Base-by-base conservation (phyloP, 2,113 vertebrate species). In the Esox niger region DNA sequence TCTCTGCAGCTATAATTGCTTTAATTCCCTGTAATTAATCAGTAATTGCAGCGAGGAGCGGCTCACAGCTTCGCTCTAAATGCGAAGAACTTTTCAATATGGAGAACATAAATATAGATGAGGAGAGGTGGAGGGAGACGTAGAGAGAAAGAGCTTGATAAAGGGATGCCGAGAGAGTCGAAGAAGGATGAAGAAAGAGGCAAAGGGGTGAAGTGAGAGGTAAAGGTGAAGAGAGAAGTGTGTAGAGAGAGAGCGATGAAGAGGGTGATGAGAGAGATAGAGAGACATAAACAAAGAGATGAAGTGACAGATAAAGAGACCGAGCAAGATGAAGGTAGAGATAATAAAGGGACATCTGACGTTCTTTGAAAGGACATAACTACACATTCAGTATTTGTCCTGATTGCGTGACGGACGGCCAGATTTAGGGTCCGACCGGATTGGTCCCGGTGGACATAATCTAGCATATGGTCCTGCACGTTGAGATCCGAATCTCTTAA, bases 1-100 rank as follows among this genome's bases (percentile, higher is more conserved):
- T 91, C 90, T 91, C 87, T 89, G 90, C 90, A 84, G 87, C 84
- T 86, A 80, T 91, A 93, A 93, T 93, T 92, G 89, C 88, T 91
- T 91, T 87, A 90, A 93, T 92, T 92, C 90, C 88, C 91, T 89
- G 89, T 91, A 91, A 93, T 93, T 93, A 92, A 92, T 93, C 88
- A 84, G 89, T 91, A 91, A 91, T 92, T 92, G 88, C 87, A 84
- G 90, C 83, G 84, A 87, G 85, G 86, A 87, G 88, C 88, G 79
- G 81, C 69, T 83, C 83, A 86, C 80, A 84, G 87, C 84, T 86
- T 84, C 67, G 74, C 81, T 88, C 73, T 78, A 82, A 85, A 88
- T 78, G 80, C 76, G 79, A 74, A 89, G 84, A 90, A 89, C 88
- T 89, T 89, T 90, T 88, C 87, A 88, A 83, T 90, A 90, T 83